A percentile compares a stretch with the other conserved stretches of the same genome.
phyloP scores from a whole-genome alignment of 2,113 vertebrate genomes.

The Turdus rufiventris region DNA sequence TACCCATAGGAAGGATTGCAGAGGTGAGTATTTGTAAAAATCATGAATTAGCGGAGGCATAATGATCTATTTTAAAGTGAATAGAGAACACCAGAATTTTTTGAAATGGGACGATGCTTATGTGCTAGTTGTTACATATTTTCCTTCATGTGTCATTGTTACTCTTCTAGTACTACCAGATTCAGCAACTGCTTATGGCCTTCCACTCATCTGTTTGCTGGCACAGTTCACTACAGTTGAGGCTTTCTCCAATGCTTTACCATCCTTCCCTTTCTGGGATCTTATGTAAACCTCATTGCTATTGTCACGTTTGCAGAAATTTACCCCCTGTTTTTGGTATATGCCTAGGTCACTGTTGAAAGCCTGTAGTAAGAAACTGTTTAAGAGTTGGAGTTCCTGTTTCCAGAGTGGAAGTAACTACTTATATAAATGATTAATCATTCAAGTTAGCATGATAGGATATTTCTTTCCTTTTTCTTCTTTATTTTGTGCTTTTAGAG shows the following conservation, averaged over 20 bases:
- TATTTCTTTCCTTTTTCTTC: not conserved
- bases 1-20: not conserved
- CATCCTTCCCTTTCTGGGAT: not conserved
- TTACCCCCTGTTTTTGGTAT: not conserved
- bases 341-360: not conserved
- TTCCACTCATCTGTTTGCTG: not conserved
- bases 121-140: not conserved
- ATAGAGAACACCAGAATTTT: not conserved
- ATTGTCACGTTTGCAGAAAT: not conserved
- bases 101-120: not conserved
- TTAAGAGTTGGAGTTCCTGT: not conserved
- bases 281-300: not conserved
- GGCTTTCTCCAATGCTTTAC: not conserved
- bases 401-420: not conserved
- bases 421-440: not conserved
- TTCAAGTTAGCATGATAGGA: not conserved
- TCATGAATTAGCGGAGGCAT: not conserved
- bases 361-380: not conserved
- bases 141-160: not conserved
- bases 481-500: constrained; percentile 74
- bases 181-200: not conserved
- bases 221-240: not conserved
- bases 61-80: not conserved
- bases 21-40: not conserved
- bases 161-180: not conserved